Evolutionary conservation across 1,140 invertebrate genomes (phyloP).

Genomic region (Sycophaga agraensis): DNA sequence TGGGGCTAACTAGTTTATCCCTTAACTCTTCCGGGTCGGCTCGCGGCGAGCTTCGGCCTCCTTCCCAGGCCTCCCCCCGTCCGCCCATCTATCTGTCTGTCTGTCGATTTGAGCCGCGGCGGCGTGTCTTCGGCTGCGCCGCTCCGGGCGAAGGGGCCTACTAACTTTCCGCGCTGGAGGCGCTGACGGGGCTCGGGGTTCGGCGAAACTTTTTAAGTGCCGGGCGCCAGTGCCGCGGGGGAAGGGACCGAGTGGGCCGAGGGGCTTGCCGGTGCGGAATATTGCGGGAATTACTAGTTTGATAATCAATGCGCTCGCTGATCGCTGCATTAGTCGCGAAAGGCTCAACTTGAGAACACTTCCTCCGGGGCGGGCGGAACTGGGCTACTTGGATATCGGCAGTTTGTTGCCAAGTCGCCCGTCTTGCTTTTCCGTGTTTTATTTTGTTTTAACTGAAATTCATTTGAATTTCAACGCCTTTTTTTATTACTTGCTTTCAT

Average conservation of each 20-base stretch:
- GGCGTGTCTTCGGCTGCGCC: not conserved
- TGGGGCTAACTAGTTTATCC: constrained; percentile 23
- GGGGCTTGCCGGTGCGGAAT: not conserved
- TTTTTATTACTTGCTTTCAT: too few relatives aligned
- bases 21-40: constrained; percentile 6
- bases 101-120: constrained; percentile 4
- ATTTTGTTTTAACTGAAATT: too few relatives aligned
- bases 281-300: not conserved
- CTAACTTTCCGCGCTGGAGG: constrained; percentile 4
- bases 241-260: not conserved
- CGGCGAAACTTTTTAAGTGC: constrained; percentile 17
- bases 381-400: too few relatives aligned
- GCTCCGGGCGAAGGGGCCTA: not conserved
- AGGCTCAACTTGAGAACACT: too few relatives aligned
- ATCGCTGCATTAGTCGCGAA: too few relatives aligned
- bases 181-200: constrained; percentile 10
- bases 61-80: not conserved
- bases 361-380: too few relatives aligned
- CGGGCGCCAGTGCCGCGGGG: not conserved
- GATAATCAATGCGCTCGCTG: too few relatives aligned
- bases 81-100: not conserved
- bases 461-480: too few relatives aligned
- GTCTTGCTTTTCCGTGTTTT: too few relatives aligned
- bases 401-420: too few relatives aligned
- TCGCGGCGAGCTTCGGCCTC: not conserved